These are phyloP conservation scores for Trachelipus rathkii DNA, from an alignment of 1,140 invertebrate genomes.

Conservation along the genomic window DNA sequence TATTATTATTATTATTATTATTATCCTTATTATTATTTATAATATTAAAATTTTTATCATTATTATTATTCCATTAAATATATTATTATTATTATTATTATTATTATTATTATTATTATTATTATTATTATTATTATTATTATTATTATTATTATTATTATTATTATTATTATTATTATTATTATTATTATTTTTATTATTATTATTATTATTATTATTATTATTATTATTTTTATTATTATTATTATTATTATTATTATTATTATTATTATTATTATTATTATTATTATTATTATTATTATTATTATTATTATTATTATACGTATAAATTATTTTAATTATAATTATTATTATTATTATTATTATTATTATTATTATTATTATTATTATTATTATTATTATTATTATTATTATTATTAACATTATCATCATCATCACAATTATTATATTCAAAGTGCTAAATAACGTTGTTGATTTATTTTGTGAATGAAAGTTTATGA, in stretches of 20 bases:
- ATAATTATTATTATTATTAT: neutral
- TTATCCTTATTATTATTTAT: neutral
- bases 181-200: slow-evolving; percentile 8
- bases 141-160: slow-evolving; percentile 15
- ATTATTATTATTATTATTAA: neutral
- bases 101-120: neutral
- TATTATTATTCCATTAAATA: no score
- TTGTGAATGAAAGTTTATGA: no score
- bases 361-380: slow-evolving; percentile 1
- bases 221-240: neutral
- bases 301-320: slow-evolving; percentile 15
- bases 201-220: neutral
- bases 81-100: slow-evolving; percentile 2
- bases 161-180: slow-evolving; percentile 15
- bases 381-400: slow-evolving; percentile 1
- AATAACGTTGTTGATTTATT: no score
- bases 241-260: no score
- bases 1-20: neutral
- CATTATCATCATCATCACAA: neutral
- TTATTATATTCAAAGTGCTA: no score
- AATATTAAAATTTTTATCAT: neutral
- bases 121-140: neutral
- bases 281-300: slow-evolving; percentile 15
- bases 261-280: slow-evolving; percentile 12
- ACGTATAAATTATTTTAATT: no score